Conservation (phyloP, 2,888 invertebrate species). For the Tinea semifulvella region DNA sequence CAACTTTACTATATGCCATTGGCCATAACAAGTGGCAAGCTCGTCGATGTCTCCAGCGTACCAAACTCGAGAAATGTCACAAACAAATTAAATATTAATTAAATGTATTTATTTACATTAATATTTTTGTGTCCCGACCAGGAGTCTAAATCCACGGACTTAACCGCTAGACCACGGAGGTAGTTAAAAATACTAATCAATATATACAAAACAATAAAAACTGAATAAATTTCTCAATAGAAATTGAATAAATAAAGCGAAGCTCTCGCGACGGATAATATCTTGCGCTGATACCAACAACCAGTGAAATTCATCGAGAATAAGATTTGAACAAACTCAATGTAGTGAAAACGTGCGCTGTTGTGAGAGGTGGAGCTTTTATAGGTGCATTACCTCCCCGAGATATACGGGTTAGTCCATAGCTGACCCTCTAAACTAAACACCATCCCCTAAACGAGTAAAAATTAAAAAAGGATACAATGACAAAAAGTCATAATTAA, state of each 20-base stretch:
- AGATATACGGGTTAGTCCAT: slow-evolving; percentile 5
- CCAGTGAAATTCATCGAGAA: slow-evolving; percentile 44
- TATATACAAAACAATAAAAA: background rate
- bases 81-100: too few relatives aligned
- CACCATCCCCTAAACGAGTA: background rate
- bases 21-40: too few relatives aligned
- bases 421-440: background rate
- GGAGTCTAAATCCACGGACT: too few relatives aligned
- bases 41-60: too few relatives aligned
- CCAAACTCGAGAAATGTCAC: too few relatives aligned
- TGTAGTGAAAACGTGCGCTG: slow-evolving; percentile 48
- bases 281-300: slow-evolving; percentile 26
- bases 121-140: too few relatives aligned
- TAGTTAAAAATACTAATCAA: too few relatives aligned
- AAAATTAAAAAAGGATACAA: background rate
- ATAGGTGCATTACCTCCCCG: slow-evolving; percentile 24
- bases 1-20: too few relatives aligned
- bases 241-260: background rate
- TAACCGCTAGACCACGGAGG: too few relatives aligned
- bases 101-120: too few relatives aligned
- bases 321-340: slow-evolving; percentile 41
- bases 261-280: slow-evolving; percentile 2
- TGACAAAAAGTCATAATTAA: background rate
- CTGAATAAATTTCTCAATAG: background rate
- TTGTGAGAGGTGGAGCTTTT: slow-evolving; percentile 41